A percentile compares a stretch with the other conserved stretches of the same genome.
phyloP scores from a whole-genome alignment of 2,113 vertebrate genomes.

The Saccopteryx leptura region DNA sequence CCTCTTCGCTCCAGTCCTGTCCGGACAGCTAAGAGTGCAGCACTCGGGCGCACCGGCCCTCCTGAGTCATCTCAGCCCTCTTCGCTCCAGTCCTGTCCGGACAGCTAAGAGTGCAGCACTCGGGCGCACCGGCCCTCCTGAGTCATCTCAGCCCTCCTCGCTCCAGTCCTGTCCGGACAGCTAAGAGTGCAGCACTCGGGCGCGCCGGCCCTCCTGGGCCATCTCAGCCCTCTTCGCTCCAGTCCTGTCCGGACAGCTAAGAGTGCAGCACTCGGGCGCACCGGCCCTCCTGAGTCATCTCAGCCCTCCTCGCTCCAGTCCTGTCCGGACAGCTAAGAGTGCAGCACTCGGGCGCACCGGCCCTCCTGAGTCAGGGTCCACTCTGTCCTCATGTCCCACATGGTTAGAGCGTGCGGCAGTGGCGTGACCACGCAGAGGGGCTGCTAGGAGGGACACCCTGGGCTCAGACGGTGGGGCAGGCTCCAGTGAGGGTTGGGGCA shows the following conservation, averaged over 20 bases:
- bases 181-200: too few relatives aligned
- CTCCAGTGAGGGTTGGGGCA: neutral
- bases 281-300: too few relatives aligned
- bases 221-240: neutral
- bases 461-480: neutral
- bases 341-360: too few relatives aligned
- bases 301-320: neutral
- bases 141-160: neutral
- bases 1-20: neutral
- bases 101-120: too few relatives aligned
- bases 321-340: neutral
- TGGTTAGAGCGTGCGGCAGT: rapidly evolving
- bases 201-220: too few relatives aligned
- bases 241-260: neutral
- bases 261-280: too few relatives aligned
- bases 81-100: neutral
- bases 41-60: too few relatives aligned
- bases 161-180: neutral
- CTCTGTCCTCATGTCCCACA: neutral
- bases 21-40: neutral
- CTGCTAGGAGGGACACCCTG: neutral
- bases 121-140: too few relatives aligned
- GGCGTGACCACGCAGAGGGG: too few relatives aligned
- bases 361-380: neutral
- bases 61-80: neutral